Conservation (phyloP, 2,888 invertebrate species). For the Sarcophaga subvicina region DNA sequence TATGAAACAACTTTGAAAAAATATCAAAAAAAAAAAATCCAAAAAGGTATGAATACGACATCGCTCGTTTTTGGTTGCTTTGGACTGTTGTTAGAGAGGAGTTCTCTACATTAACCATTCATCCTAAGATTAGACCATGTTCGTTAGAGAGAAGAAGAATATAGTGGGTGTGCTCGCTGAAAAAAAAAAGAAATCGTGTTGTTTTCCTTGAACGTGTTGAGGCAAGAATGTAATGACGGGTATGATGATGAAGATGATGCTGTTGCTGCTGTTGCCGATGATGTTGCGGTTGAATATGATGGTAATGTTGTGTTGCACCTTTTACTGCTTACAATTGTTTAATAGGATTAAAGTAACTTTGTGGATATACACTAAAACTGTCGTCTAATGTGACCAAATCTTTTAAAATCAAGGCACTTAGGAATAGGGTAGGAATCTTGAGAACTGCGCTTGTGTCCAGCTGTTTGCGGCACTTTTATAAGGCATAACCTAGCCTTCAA, state of each 20-base stretch:
- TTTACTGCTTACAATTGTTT: conserved; percentile 48
- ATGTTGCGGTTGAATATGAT: conserved; percentile 24
- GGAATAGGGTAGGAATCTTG: no score
- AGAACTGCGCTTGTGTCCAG: no score
- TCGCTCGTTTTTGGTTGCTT: not conserved
- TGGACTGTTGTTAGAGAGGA: not conserved
- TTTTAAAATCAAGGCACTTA: no score
- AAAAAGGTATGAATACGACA: not conserved
- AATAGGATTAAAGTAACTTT: conserved; percentile 38
- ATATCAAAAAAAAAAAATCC: no score
- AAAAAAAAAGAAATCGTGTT: conserved; percentile 53
- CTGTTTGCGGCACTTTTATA: no score
- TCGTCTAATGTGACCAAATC: conserved; percentile 33
- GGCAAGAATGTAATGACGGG: conserved; percentile 36
- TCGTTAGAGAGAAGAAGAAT: not conserved
- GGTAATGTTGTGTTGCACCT: conserved; percentile 47
- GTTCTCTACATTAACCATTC: conserved; percentile 34
- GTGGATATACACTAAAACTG: not conserved
- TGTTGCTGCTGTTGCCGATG: not conserved
- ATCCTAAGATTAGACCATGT: conserved; percentile 24
- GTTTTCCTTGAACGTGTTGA: conserved; percentile 48
- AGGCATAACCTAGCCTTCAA: no score
- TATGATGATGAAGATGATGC: not conserved
- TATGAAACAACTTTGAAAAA: conserved; percentile 19
- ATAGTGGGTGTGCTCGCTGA: conserved; percentile 45